Conservation (phyloP, 2,888 invertebrate species). For the Hecatera dysodea region DNA sequence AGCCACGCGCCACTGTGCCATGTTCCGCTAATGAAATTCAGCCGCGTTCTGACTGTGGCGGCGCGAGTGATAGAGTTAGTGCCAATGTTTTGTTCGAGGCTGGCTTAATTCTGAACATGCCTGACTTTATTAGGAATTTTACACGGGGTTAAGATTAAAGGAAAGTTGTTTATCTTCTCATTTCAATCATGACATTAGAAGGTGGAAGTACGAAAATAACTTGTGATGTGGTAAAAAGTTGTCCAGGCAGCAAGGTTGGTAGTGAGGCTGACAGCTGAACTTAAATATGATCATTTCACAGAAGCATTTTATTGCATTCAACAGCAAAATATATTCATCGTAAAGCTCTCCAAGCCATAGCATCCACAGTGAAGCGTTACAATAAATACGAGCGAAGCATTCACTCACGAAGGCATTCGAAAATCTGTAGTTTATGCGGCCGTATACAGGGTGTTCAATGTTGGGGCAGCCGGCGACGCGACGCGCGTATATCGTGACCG, state of each 20-base stretch:
- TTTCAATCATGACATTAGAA: not conserved
- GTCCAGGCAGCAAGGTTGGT: not conserved
- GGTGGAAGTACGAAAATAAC: not conserved
- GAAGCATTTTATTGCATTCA: not conserved
- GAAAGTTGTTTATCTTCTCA: constrained; percentile 4
- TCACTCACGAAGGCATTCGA: constrained; percentile 46
- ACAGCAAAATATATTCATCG: constrained; percentile 13
- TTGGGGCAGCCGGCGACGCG: constrained; percentile 19
- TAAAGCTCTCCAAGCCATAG: constrained; percentile 6
- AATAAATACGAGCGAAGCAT: constrained; percentile 44
- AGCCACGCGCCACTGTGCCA: constrained; percentile 50
- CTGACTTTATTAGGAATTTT: constrained; percentile 17
- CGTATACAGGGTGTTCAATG: constrained; percentile 40
- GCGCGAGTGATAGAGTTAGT: constrained; percentile 16
- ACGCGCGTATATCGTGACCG: constrained; percentile 41
- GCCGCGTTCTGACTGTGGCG: constrained; percentile 28
- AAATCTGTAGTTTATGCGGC: constrained; percentile 55
- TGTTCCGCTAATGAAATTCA: constrained; percentile 64
- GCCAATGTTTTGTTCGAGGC: constrained; percentile 27
- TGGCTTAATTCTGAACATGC: constrained; percentile 18
- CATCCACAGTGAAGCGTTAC: constrained; percentile 20
- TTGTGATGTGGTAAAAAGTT: constrained; percentile 4
- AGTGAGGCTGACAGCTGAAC: not conserved
- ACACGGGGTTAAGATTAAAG: not conserved
- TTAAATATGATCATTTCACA: not conserved